These are phyloP conservation scores for Syrphus vitripennis DNA, from an alignment of 2,888 invertebrate species.

Conservation along the genomic window DNA sequence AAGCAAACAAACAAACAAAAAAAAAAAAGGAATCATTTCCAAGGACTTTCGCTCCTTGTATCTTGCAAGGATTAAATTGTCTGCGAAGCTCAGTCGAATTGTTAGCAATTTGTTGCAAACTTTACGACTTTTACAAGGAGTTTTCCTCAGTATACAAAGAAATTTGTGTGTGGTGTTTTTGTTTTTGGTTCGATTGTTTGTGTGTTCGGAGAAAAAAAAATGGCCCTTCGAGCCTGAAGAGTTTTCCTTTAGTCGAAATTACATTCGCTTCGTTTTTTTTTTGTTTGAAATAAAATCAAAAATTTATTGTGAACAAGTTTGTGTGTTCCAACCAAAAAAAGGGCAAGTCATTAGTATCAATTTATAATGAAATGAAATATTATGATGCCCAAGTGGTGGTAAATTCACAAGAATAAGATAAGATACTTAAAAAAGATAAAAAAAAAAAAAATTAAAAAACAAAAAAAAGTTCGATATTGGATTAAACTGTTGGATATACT, in stretches of 20 bases:
- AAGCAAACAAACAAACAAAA: conserved; percentile 3
- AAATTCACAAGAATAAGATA: conserved; percentile 1
- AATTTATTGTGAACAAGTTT: conserved; percentile 37
- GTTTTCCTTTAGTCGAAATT: conserved; percentile 28
- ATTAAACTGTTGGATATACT: conserved; percentile 60
- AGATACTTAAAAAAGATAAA: conserved; percentile 3
- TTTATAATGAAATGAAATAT: conserved; percentile 51
- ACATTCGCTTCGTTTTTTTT: conserved; percentile 23
- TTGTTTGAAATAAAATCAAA: conserved; percentile 32
- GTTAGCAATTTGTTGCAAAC: conserved; percentile 53
- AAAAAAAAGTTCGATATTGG: conserved; percentile 31
- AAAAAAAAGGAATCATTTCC: conserved; percentile 32
- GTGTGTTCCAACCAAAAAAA: background rate
- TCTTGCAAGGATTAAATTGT: conserved; percentile 48
- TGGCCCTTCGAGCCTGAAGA: conserved; percentile 15
- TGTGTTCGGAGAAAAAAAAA: background rate
- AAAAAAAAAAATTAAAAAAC: background rate
- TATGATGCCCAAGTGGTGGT: conserved; percentile 33
- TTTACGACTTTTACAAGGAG: conserved; percentile 39
- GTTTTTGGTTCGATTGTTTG: background rate
- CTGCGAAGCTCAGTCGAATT: conserved; percentile 25
- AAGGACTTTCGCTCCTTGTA: conserved; percentile 49
- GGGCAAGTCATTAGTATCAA: conserved; percentile 33
- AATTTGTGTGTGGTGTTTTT: conserved; percentile 1
- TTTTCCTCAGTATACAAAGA: background rate